Conservation (phyloP, 1,140 invertebrate genomes). For the Agraylea sexmaculata region DNA sequence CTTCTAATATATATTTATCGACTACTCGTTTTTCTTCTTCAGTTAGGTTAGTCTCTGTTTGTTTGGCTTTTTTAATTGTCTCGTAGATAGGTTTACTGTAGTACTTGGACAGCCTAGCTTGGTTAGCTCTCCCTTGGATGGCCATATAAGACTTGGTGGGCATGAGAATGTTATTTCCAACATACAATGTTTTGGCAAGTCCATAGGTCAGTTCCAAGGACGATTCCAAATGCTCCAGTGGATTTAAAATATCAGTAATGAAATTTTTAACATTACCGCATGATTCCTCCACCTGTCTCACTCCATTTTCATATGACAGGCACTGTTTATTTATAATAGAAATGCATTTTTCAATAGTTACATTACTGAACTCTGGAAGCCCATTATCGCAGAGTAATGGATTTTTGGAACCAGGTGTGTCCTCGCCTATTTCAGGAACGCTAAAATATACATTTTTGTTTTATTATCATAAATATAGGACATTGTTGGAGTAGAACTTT, state of each 20-base stretch:
- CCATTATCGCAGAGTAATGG: constrained; percentile 58
- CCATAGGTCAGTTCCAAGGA: constrained; percentile 78
- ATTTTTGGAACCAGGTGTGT: constrained; percentile 57
- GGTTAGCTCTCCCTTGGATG: constrained; percentile 59
- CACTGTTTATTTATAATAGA: constrained; percentile 70
- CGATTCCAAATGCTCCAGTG: constrained; percentile 58
- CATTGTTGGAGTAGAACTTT: no score
- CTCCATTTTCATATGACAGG: constrained; percentile 67
- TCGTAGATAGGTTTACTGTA: constrained; percentile 54
- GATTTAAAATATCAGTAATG: constrained; percentile 62
- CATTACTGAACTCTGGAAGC: constrained; percentile 65
- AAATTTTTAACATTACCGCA: constrained; percentile 44
- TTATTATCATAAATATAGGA: no score
- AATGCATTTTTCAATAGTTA: constrained; percentile 73
- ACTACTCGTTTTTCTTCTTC: constrained; percentile 60
- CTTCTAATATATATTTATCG: constrained; percentile 69
- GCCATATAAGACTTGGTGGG: constrained; percentile 61
- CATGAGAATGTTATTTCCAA: constrained; percentile 69
- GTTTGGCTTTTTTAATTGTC: constrained; percentile 49
- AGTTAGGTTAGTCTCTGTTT: constrained; percentile 43
- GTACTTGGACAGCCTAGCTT: constrained; percentile 53
- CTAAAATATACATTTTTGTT: constrained; percentile 49
- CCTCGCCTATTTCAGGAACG: constrained; percentile 81
- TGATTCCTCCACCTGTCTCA: constrained; percentile 51
- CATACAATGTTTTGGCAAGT: constrained; percentile 67